phyloP scores from a whole-genome alignment of 2,888 invertebrate genomes.

The Hemaris fuciformis region DNA sequence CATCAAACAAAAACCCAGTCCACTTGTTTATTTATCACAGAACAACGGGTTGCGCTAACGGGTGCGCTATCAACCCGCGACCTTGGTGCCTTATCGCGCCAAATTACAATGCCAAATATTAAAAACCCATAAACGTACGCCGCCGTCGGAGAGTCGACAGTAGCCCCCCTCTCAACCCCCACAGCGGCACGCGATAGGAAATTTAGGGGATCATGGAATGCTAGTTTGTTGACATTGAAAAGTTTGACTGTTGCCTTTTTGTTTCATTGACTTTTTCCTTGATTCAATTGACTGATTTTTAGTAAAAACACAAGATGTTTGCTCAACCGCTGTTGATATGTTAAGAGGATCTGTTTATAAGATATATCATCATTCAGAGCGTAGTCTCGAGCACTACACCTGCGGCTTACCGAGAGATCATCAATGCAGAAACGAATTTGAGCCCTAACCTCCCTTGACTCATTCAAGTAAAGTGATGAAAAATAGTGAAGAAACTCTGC shows the following conservation, averaged over 20 bases:
- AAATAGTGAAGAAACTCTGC: no score
- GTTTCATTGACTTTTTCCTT: not conserved
- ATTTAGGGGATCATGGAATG: not conserved
- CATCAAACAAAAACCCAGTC: not conserved
- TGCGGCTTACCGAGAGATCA: no score
- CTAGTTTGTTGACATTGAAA: not conserved
- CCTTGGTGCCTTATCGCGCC: conserved; percentile 5
- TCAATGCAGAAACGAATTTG: no score
- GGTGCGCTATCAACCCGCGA: not conserved
- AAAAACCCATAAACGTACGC: not conserved
- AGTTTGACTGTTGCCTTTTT: not conserved
- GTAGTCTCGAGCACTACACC: no score
- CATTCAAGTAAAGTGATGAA: no score
- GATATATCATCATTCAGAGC: no score
- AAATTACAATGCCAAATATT: conserved; percentile 11
- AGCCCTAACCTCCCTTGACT: no score
- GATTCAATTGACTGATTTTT: no score
- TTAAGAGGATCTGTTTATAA: no score
- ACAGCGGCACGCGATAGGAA: not conserved
- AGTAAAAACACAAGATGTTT: no score
- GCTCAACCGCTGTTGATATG: no score
- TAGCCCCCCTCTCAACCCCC: not conserved
- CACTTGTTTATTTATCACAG: conserved; percentile 10
- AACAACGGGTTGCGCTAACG: not conserved
- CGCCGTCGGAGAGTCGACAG: not conserved